Evolutionary conservation across 2,888 invertebrate genomes (phyloP).

Genomic region (Alsophila aescularia): DNA sequence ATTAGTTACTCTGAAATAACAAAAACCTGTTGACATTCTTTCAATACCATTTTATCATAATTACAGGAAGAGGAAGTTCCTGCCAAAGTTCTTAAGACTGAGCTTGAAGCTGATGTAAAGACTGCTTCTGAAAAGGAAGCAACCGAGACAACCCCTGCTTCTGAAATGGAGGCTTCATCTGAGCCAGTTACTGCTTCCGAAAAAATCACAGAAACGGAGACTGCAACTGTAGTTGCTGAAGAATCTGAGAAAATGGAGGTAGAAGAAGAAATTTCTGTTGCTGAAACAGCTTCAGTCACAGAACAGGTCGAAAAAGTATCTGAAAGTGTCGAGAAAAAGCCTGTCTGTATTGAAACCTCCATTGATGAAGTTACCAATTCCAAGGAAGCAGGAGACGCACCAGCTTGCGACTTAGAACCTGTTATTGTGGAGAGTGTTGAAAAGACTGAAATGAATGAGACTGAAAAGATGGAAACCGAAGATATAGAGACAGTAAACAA

Average conservation of each 20-base stretch:
- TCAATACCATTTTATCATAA: not conserved
- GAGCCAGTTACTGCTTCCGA: not conserved
- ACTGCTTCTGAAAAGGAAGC: slow-evolving; percentile 41
- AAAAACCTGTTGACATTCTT: not conserved
- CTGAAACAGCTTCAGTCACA: slow-evolving; percentile 3
- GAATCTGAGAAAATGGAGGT: slow-evolving; percentile 28
- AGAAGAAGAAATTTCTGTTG: slow-evolving; percentile 13
- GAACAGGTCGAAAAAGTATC: slow-evolving; percentile 39
- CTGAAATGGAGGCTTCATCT: slow-evolving; percentile 14
- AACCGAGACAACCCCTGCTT: slow-evolving; percentile 11
- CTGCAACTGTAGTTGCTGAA: slow-evolving; percentile 34
- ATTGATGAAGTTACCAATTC: slow-evolving; percentile 57
- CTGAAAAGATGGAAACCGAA: slow-evolving; percentile 58
- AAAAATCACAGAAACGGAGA: slow-evolving; percentile 1
- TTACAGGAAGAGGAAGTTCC: slow-evolving; percentile 74
- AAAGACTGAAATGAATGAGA: slow-evolving; percentile 58
- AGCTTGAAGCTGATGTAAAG: slow-evolving; percentile 62
- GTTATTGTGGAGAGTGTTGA: slow-evolving; percentile 57
- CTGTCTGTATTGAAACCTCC: slow-evolving; percentile 43
- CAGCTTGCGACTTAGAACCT: slow-evolving; percentile 53
- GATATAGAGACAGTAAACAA: slow-evolving; percentile 33
- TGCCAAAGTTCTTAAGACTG: slow-evolving; percentile 83
- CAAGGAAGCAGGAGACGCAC: slow-evolving; percentile 47
- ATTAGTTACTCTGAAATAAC: too few species aligned
- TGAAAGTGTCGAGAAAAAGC: slow-evolving; percentile 30